Conservation (phyloP, 2,797 vertebrate species). For the Brachymystax lenok region DNA sequence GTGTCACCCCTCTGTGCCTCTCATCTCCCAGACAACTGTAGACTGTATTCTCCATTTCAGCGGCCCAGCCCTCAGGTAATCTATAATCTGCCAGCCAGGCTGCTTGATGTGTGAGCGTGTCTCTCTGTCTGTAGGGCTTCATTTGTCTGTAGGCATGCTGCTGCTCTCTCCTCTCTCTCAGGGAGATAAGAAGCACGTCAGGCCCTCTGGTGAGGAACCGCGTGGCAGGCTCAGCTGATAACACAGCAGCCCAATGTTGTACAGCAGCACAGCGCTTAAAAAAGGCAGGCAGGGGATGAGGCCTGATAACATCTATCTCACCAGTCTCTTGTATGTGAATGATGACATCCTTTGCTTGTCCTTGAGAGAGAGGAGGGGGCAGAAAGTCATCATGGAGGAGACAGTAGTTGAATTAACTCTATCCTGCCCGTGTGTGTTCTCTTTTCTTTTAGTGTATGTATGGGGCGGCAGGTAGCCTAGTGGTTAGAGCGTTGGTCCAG, state of each 20-base stretch:
- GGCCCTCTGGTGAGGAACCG: too few species aligned
- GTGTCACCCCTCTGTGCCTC: neutral
- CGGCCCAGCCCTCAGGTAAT: too few species aligned
- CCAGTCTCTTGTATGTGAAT: constrained; percentile 44
- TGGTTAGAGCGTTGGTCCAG: too few species aligned
- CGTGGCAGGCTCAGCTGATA: neutral
- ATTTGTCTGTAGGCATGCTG: neutral
- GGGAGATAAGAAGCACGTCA: neutral
- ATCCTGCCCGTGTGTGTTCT: too few species aligned
- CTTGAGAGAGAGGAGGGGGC: constrained; percentile 34
- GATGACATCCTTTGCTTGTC: constrained; percentile 42
- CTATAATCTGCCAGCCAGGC: too few species aligned
- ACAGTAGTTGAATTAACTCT: too few species aligned
- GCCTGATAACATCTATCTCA: constrained; percentile 33
- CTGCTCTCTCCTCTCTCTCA: neutral
- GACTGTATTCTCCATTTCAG: neutral
- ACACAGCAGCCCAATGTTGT: neutral
- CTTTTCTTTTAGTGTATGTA: too few species aligned
- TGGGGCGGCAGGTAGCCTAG: too few species aligned
- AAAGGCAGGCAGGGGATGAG: constrained; percentile 11
- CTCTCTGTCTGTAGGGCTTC: neutral
- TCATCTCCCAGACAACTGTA: neutral
- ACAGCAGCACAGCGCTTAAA: constrained; percentile 46
- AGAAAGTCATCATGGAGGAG: constrained; percentile 8
- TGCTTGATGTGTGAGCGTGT: neutral